These are phyloP conservation scores for Eumacrocentrus americanus DNA, from an alignment of 2,888 invertebrate species.

Conservation along the genomic window DNA sequence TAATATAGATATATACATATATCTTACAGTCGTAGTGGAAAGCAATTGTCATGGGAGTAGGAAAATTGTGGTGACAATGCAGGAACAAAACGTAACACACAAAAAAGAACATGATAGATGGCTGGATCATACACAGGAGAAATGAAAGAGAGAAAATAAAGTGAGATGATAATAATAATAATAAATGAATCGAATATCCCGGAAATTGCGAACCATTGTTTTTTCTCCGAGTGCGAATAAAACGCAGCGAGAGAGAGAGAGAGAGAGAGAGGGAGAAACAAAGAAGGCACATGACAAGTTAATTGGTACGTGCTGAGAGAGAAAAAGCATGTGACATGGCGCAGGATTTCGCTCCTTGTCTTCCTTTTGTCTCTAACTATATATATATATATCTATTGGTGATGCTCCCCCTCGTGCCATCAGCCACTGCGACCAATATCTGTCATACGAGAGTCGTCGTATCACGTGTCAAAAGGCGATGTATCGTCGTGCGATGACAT, in stretches of 20 bases:
- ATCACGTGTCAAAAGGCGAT: neutral
- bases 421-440: slow-evolving; percentile 10
- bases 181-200: slow-evolving; percentile 28
- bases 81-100: neutral
- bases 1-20: neutral
- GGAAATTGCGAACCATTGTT: slow-evolving; percentile 21
- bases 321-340: slow-evolving; percentile 24
- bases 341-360: slow-evolving; percentile 6
- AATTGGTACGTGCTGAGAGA: slow-evolving; percentile 32
- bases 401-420: neutral
- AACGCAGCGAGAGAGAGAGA: neutral
- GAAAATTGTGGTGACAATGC: slow-evolving; percentile 19
- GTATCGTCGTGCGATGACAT: neutral
- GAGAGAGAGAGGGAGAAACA: slow-evolving; percentile 8
- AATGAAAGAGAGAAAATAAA: slow-evolving; percentile 1
- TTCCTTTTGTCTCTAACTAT: slow-evolving; percentile 6
- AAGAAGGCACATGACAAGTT: slow-evolving; percentile 33
- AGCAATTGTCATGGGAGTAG: slow-evolving; percentile 16
- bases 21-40: neutral
- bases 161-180: slow-evolving; percentile 17
- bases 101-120: neutral
- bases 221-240: neutral
- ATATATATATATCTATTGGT: neutral
- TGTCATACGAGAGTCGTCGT: slow-evolving; percentile 9
- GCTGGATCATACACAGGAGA: neutral